A percentile compares a stretch with the other conserved stretches of the same genome.
Conservation (phyloP, 1,140 invertebrate species). For the Neoseiulus cucumeris region DNA sequence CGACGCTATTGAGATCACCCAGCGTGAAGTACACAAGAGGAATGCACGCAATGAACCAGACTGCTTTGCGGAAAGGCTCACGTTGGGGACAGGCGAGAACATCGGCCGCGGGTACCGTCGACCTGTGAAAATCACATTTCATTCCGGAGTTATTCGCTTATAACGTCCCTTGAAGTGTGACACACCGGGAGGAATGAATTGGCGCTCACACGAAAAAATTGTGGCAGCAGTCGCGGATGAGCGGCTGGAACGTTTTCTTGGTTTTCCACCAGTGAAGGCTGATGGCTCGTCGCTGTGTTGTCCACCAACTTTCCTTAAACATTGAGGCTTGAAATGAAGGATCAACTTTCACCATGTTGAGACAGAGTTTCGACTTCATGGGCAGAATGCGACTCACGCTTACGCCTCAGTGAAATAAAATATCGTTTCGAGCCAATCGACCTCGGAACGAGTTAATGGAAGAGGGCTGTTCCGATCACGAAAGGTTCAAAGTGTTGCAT, state of each 20-base stretch:
- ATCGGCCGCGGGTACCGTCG: neutral
- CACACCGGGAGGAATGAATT: no score
- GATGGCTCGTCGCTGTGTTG: neutral
- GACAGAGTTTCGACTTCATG: no score
- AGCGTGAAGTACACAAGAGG: neutral
- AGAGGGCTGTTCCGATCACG: no score
- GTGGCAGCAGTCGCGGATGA: neutral
- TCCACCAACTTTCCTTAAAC: neutral
- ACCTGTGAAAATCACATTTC: neutral
- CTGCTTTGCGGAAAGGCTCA: neutral
- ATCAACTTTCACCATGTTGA: no score
- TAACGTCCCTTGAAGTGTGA: no score
- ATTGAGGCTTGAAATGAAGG: no score
- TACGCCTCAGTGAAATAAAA: no score
- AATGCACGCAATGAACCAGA: neutral
- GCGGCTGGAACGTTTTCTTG: neutral
- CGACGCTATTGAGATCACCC: neutral
- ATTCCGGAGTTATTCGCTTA: neutral
- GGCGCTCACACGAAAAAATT: neutral
- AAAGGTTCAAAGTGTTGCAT: no score
- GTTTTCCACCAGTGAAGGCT: neutral
- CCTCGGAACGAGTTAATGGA: no score
- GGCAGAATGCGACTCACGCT: no score
- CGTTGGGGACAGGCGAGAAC: neutral
- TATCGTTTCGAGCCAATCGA: no score